Base-by-base conservation (phyloP, 2,797 vertebrate genomes). In the Sebastes umbrosus region DNA sequence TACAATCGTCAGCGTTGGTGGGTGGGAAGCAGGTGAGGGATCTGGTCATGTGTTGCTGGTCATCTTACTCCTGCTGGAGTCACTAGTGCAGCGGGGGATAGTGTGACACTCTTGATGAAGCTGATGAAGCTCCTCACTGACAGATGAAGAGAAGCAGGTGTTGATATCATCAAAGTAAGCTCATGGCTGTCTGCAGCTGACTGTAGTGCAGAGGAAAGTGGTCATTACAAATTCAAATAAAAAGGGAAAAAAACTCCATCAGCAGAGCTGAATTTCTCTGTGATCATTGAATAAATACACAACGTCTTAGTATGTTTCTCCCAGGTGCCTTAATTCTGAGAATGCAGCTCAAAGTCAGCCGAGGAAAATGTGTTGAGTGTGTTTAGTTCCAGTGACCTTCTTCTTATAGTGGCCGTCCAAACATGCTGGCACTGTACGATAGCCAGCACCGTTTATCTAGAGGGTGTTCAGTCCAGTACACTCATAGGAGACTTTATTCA, bases 141-240 rank as follows among this genome's bases (percentile, higher is more conserved):
- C 75, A 62, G 68, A 87, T 73, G 64, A 75, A 64, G 29, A 58
- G 39, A 39, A 65, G 58, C 79, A 84, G 82, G 39, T 87, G 82
- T 39, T 25, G 25, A 25, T 25, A 25, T 25, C 25, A 25, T 69
- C 24, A 60, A 14, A 58, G 43, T 12, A 52, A 58, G 3, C 43
- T 11, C 65, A 24, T 39, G 25, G 14, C 22, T 64, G 14, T 64
- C 39, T 43, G 39, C 39, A 43, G 39, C 39, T 14, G 39, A 43
- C 39, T 3, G 39, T 43, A 22, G 18, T 14, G 27, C 46, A 18
- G 0, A 0, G n/a, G 52, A 57, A 31, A 8, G 20, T 5, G 0
- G 6, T 3, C 65, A 20, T 67, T 18, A 59, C 57, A 29, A 59
- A 43, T 16, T 60, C 20, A 7, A 66, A 20, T 9, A 27, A 31